A percentile compares a stretch with the other conserved stretches of the same genome.
These are phyloP conservation scores for Chorisops tibialis DNA, from an alignment of 2,888 invertebrate species.

Conservation along the genomic window DNA sequence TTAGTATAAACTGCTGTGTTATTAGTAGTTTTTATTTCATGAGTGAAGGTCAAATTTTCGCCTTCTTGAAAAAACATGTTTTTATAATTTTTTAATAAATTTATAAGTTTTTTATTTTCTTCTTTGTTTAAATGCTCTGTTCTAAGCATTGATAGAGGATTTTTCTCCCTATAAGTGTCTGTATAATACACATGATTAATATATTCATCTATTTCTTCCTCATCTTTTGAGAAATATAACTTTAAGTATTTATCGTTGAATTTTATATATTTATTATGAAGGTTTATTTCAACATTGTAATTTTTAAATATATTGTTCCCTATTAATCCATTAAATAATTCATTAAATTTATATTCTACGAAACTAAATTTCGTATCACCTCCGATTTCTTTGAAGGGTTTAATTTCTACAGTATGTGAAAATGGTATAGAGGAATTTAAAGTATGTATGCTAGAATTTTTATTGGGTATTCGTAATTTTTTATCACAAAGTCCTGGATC, in stretches of 20 bases:
- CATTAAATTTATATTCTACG: too few relatives aligned
- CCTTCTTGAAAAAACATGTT: too few relatives aligned
- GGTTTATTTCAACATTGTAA: background rate
- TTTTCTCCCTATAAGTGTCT: background rate
- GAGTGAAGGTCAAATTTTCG: too few relatives aligned
- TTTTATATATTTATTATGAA: background rate
- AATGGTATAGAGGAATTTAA: background rate
- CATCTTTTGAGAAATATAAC: background rate
- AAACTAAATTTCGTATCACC: too few relatives aligned
- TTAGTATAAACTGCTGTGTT: background rate
- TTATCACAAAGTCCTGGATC: too few relatives aligned
- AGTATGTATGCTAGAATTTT: background rate
- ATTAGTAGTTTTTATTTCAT: background rate
- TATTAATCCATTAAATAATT: background rate
- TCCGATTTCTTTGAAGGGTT: too few relatives aligned
- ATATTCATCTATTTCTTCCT: background rate
- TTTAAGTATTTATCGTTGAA: background rate
- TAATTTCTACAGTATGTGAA: background rate
- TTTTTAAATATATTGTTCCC: background rate
- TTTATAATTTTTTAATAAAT: too few relatives aligned
- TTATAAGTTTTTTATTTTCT: too few relatives aligned
- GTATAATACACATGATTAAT: background rate
- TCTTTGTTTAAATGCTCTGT: background rate
- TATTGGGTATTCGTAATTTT: too few relatives aligned
- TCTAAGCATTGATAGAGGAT: too few relatives aligned